phyloP scores from a whole-genome alignment of 2,113 vertebrate genomes.

The Gasterosteus aculeatus region DNA sequence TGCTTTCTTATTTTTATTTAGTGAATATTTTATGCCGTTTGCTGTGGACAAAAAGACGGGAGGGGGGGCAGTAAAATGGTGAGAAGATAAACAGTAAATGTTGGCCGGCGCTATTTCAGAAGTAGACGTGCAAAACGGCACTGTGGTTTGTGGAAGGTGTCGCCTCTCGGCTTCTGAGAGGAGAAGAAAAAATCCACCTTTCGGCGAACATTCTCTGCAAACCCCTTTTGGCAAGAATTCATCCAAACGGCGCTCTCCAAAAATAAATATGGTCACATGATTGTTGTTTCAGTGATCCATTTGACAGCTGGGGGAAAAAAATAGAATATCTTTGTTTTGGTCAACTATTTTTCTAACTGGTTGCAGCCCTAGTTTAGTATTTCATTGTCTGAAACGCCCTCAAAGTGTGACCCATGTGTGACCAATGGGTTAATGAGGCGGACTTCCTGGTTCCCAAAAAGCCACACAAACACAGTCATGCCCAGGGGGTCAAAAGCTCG shows the following conservation, averaged over 20 bases:
- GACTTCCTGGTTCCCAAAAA: slow-evolving; percentile 51
- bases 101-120: background rate
- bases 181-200: slow-evolving; percentile 38
- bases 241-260: slow-evolving; percentile 51
- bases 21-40: background rate
- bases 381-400: background rate
- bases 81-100: background rate
- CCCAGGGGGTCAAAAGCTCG: slow-evolving; percentile 45
- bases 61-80: background rate
- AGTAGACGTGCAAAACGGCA: slow-evolving; percentile 12
- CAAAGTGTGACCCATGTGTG: slow-evolving; percentile 16
- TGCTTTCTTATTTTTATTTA: background rate
- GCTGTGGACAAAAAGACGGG: background rate
- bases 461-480: slow-evolving; percentile 31
- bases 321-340: background rate
- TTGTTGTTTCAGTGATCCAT: slow-evolving; percentile 50
- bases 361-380: background rate
- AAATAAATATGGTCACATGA: slow-evolving; percentile 64
- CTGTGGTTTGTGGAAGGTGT: slow-evolving; percentile 20
- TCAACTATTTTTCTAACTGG: background rate
- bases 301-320: background rate
- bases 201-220: slow-evolving; percentile 50
- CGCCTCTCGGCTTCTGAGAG: slow-evolving; percentile 33
- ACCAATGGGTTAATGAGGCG: slow-evolving; percentile 14
- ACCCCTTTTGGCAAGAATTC: slow-evolving; percentile 60